A percentile compares a stretch with the other conserved stretches of the same genome.
These are phyloP conservation scores for Adelosebastes latens DNA, from an alignment of 2,797 vertebrate species.

Conservation along the genomic window DNA sequence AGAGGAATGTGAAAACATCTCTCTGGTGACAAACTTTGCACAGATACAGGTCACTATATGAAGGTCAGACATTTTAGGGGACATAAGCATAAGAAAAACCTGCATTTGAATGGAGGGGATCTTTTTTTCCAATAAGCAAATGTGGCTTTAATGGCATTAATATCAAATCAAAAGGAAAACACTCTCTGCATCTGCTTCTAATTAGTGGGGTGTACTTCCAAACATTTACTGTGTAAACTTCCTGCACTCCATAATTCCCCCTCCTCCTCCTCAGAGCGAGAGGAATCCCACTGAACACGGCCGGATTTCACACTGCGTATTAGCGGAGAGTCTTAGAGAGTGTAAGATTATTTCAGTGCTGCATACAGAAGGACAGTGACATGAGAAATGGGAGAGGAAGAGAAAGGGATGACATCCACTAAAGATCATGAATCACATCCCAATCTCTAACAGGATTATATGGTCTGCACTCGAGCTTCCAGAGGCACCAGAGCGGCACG, in stretches of 20 bases:
- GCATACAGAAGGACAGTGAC: conserved; percentile 30
- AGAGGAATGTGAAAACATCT: neutral
- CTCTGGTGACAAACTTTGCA: neutral
- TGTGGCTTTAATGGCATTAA: neutral
- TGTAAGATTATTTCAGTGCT: conserved; percentile 38
- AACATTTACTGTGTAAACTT: neutral
- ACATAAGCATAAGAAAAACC: neutral
- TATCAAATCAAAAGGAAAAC: neutral
- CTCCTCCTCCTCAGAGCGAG: neutral
- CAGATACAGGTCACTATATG: neutral
- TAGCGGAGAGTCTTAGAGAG: conserved; percentile 33
- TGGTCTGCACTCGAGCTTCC: conserved; percentile 31
- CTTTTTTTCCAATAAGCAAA: neutral
- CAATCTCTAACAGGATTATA: conserved; percentile 58
- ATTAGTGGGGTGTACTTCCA: neutral
- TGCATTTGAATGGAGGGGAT: neutral
- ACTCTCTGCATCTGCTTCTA: neutral
- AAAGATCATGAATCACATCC: conserved; percentile 51
- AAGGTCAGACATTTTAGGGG: neutral
- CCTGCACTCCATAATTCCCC: neutral
- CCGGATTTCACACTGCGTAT: conserved; percentile 46
- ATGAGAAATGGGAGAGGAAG: conserved; percentile 32
- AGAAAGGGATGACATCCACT: conserved; percentile 46
- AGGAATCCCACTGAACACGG: conserved; percentile 7
- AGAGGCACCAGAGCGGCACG: neutral